phyloP scores from a whole-genome alignment of 2,888 invertebrate species.

The Meandrusa payeni region DNA sequence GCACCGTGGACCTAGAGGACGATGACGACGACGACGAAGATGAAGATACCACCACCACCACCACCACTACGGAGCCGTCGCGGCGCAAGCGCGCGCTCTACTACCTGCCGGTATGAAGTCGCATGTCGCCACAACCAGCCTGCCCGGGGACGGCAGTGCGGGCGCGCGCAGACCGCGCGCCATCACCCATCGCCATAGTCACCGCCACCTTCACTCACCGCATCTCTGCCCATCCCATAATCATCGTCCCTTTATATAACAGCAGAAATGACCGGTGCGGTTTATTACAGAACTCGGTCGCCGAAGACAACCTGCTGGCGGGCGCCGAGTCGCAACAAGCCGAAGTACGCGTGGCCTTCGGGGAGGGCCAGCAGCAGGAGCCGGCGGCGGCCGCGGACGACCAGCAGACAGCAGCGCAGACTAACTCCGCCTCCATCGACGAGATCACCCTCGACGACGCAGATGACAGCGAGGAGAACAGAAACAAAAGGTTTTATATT shows the following conservation, averaged over 20 bases:
- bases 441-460: constrained; percentile 86
- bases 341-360: constrained; percentile 83
- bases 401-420: constrained; percentile 79
- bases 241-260: constrained; percentile 26
- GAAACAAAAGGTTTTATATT: constrained; percentile 92
- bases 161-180: constrained; percentile 59
- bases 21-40: constrained; percentile 81
- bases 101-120: constrained; percentile 67
- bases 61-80: constrained; percentile 36
- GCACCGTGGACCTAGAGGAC: constrained; percentile 67
- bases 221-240: constrained; percentile 34
- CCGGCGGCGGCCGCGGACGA: constrained; percentile 43
- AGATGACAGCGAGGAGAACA: constrained; percentile 87
- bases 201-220: constrained; percentile 36
- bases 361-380: constrained; percentile 45
- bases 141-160: constrained; percentile 72
- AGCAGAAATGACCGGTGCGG: constrained; percentile 11
- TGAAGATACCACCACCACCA: constrained; percentile 74
- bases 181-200: constrained; percentile 37
- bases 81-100: constrained; percentile 55
- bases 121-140: constrained; percentile 68
- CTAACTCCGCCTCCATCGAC: constrained; percentile 83
- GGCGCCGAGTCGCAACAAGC: constrained; percentile 83
- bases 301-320: constrained; percentile 72
- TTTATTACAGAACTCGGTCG: constrained; percentile 56